Conservation (phyloP, 2,797 vertebrate genomes). For the Enteromius thamalakanensis region DNA sequence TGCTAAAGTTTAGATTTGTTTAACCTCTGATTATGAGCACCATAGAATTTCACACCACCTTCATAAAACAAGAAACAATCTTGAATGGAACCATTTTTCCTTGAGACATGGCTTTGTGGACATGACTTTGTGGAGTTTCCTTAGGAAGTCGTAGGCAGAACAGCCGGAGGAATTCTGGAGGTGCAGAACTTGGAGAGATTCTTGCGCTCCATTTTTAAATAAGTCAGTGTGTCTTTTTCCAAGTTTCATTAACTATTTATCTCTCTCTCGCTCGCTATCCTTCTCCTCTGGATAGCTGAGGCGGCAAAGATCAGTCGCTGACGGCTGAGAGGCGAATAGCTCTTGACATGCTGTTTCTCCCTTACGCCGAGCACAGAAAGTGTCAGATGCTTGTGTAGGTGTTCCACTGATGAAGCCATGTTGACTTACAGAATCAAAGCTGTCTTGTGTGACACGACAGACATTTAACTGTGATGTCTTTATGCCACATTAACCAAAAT, state of each 20-base stretch:
- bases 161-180: slow-evolving; percentile 13
- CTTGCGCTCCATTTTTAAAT: slow-evolving; percentile 12
- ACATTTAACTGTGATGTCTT: slow-evolving; percentile 10
- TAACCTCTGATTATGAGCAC: too few relatives aligned
- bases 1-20: background rate
- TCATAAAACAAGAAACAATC: background rate
- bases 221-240: slow-evolving; percentile 3
- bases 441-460: slow-evolving; percentile 7
- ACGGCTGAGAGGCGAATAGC: slow-evolving; percentile 8
- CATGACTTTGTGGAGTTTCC: background rate
- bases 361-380: background rate
- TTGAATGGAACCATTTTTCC: background rate
- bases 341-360: slow-evolving; percentile 39
- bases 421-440: slow-evolving; percentile 23
- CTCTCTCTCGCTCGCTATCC: background rate
- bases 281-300: slow-evolving; percentile 24
- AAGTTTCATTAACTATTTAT: slow-evolving; percentile 13
- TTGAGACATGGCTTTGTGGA: background rate
- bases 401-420: slow-evolving; percentile 25
- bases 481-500: slow-evolving; percentile 14
- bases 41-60: background rate
- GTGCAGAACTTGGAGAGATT: slow-evolving; percentile 4
- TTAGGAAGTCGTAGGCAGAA: slow-evolving; percentile 15
- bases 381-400: slow-evolving; percentile 16
- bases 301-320: slow-evolving; percentile 37